A percentile compares a stretch with the other conserved stretches of the same genome.
These are phyloP conservation scores for Condylura cristata DNA, from an alignment of 2,113 vertebrate genomes.

Conservation along the genomic window DNA sequence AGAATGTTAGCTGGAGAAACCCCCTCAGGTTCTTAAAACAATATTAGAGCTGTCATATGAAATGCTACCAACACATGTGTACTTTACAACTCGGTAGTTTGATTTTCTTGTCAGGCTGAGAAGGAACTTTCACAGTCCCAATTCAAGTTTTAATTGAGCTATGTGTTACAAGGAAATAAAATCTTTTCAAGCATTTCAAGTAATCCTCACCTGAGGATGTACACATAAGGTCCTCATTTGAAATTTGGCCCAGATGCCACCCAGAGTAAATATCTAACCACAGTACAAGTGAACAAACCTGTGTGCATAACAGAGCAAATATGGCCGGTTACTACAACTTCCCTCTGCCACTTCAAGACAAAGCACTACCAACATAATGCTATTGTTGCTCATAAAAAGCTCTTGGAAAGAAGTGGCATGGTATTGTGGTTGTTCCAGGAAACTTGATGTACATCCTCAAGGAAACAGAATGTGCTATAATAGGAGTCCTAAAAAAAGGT, in stretches of 20 bases:
- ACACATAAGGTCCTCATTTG: constrained; percentile 1
- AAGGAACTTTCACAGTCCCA: constrained; percentile 4
- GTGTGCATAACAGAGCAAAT: too few species aligned
- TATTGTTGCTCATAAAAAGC: background rate
- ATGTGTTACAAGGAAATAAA: constrained; percentile 49
- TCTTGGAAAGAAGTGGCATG: background rate
- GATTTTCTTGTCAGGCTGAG: constrained; percentile 40
- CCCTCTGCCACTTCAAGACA: background rate
- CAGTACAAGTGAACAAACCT: background rate
- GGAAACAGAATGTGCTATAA: constrained; percentile 1
- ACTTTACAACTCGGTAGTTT: constrained; percentile 32
- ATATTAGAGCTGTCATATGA: background rate
- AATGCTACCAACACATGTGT: background rate
- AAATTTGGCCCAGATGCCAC: constrained; percentile 17
- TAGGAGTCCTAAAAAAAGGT: background rate
- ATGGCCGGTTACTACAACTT: background rate
- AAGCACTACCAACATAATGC: background rate
- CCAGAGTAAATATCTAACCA: background rate
- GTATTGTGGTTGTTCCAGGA: background rate
- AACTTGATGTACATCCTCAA: background rate
- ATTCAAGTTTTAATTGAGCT: constrained; percentile 42
- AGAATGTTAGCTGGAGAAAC: background rate
- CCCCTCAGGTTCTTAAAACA: background rate
- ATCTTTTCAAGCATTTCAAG: constrained; percentile 32
- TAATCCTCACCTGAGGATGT: constrained; percentile 45